Percentiles rank a stretch among this genome's conserved stretches.
These are phyloP conservation scores for Candidula unifasciata DNA, from an alignment of 2,888 invertebrate species.

Conservation along the genomic window DNA sequence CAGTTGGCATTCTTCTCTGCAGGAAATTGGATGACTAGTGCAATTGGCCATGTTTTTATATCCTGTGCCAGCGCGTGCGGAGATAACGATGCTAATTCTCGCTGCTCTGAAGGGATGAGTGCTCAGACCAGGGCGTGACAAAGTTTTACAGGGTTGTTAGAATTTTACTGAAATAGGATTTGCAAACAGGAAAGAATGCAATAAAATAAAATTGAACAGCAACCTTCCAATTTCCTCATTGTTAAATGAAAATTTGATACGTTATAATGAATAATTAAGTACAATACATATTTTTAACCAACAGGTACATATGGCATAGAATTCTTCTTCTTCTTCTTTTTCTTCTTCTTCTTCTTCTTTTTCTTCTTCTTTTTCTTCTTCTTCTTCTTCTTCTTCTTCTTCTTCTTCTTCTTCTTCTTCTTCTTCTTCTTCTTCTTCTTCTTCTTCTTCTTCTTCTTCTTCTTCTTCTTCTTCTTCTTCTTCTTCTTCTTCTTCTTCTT, in stretches of 20 bases:
- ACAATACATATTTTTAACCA: too few species aligned
- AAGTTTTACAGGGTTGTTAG: background rate
- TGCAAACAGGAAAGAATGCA: background rate
- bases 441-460: too few species aligned
- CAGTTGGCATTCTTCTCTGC: background rate
- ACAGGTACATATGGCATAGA: too few species aligned
- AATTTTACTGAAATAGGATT: background rate
- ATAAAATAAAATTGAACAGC: background rate
- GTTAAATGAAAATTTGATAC: background rate
- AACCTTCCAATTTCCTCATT: background rate
- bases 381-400: too few species aligned
- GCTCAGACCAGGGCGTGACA: background rate
- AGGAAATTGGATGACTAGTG: constrained; percentile 14
- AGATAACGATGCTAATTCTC: constrained; percentile 21
- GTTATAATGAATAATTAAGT: too few species aligned
- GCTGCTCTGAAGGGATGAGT: background rate
- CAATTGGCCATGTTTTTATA: constrained; percentile 21
- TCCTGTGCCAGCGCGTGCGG: constrained; percentile 18
- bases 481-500: too few species aligned
- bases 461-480: too few species aligned
- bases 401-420: too few species aligned
- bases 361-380: too few species aligned
- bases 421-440: too few species aligned
- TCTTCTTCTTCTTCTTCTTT: too few species aligned
- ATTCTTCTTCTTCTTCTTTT: too few species aligned